Percentiles rank a stretch among this genome's conserved stretches.
phyloP scores from a whole-genome alignment of 1,140 invertebrate genomes.

The Zophobas morio region DNA sequence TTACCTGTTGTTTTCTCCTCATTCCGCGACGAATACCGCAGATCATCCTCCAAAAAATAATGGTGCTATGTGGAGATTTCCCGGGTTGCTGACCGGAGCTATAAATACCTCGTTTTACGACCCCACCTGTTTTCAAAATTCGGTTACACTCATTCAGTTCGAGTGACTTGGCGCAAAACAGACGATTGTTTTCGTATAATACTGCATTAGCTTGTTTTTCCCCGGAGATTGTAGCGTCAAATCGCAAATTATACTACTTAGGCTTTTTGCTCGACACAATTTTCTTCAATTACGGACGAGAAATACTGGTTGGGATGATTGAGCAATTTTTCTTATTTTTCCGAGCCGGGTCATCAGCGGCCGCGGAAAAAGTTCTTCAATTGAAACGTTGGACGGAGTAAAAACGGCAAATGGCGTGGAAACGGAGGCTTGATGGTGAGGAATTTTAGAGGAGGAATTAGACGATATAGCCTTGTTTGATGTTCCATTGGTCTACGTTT shows the following conservation, averaged over 20 bases:
- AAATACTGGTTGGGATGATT: slow-evolving; percentile 7
- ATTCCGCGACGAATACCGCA: not conserved
- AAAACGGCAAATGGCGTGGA: not conserved
- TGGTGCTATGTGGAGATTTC: not conserved
- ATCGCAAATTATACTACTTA: slow-evolving; percentile 17
- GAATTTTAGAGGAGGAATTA: not conserved
- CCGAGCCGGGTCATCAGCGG: not conserved
- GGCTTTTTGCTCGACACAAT: not conserved
- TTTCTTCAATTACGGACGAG: slow-evolving; percentile 6
- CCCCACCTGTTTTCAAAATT: slow-evolving; percentile 5
- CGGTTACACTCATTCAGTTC: not conserved
- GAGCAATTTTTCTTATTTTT: slow-evolving; percentile 14
- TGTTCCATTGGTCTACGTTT: too few species aligned
- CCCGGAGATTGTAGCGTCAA: slow-evolving; percentile 3
- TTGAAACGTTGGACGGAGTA: not conserved
- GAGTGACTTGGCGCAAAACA: not conserved
- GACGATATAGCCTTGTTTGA: not conserved
- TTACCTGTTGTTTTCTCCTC: slow-evolving; percentile 4
- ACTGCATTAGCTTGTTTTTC: not conserved
- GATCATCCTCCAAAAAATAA: not conserved
- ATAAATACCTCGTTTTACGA: not conserved
- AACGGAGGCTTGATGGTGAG: not conserved
- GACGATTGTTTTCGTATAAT: not conserved
- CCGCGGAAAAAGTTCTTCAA: not conserved
- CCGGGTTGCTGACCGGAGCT: not conserved